A percentile compares a stretch with the other conserved stretches of the same genome.
These are phyloP conservation scores for Esox lucius DNA, from an alignment of 2,797 vertebrate species.

Conservation along the genomic window DNA sequence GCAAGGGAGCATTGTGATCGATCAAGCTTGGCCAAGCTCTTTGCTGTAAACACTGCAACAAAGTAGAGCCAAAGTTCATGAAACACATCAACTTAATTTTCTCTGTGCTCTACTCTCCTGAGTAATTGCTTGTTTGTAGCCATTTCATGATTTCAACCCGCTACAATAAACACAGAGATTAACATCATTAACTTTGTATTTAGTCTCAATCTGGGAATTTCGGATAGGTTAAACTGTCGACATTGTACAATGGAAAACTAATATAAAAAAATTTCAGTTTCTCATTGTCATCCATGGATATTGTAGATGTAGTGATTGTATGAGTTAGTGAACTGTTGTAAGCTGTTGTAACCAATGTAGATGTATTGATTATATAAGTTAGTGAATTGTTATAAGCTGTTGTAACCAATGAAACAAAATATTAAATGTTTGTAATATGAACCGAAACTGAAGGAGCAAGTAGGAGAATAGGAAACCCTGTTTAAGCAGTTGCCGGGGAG, in stretches of 20 bases:
- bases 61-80: conserved; percentile 27
- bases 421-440: too few species aligned
- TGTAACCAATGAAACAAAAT: too few species aligned
- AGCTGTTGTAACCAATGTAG: too few species aligned
- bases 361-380: too few species aligned
- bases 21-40: conserved; percentile 52
- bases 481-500: too few species aligned
- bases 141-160: conserved; percentile 11
- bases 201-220: not conserved
- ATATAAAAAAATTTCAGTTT: not conserved
- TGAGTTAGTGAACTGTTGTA: too few species aligned
- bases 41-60: conserved; percentile 48
- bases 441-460: too few species aligned
- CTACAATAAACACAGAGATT: conserved; percentile 7
- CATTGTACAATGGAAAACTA: not conserved
- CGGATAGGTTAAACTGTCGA: not conserved
- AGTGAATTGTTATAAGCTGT: too few species aligned
- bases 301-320: too few species aligned
- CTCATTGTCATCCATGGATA: not conserved
- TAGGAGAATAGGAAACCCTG: too few species aligned
- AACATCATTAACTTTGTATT: conserved; percentile 6
- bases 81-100: conserved; percentile 49
- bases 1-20: conserved; percentile 43
- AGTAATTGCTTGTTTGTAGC: conserved; percentile 30
- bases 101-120: conserved; percentile 12